phyloP scores from a whole-genome alignment of 2,797 vertebrate genomes.

The Diplodus puntazzo region DNA sequence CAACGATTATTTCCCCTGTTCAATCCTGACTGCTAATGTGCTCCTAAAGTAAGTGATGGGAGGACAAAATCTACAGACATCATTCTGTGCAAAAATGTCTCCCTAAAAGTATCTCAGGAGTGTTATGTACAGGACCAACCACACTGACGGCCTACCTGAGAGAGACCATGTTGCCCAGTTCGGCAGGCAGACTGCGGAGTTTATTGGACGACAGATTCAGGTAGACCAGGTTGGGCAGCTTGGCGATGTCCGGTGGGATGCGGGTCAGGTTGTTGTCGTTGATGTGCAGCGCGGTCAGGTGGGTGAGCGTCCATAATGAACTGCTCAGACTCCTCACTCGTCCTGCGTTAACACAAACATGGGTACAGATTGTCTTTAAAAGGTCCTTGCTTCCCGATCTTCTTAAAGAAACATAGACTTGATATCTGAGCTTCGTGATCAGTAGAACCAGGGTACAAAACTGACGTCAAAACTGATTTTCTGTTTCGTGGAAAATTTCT shows the following conservation, averaged over 20 bases:
- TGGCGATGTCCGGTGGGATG: constrained; percentile 98
- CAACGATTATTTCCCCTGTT: too few relatives aligned
- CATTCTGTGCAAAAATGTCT: too few relatives aligned
- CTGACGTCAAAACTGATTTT: not conserved
- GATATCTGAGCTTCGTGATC: not conserved
- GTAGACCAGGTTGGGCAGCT: constrained; percentile 98
- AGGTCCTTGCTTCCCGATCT: not conserved
- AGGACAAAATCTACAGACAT: too few relatives aligned
- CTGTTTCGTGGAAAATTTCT: not conserved
- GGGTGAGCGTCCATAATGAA: constrained; percentile 97
- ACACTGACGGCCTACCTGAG: constrained; percentile 89
- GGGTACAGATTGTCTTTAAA: not conserved
- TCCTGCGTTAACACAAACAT: constrained; percentile 79
- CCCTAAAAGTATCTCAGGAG: not conserved
- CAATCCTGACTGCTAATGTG: too few relatives aligned
- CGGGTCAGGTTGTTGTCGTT: constrained; percentile 98
- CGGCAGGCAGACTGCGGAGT: constrained; percentile 98
- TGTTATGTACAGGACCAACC: not conserved
- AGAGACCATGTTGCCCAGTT: constrained; percentile 99
- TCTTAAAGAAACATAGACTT: not conserved
- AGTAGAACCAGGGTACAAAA: not conserved
- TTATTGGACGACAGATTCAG: constrained; percentile 99
- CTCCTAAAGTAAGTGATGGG: too few relatives aligned
- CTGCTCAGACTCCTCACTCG: constrained; percentile 95
- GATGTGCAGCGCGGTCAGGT: constrained; percentile 98